Base-by-base conservation (phyloP, 1,140 invertebrate species). In the Ooceraea biroi region DNA sequence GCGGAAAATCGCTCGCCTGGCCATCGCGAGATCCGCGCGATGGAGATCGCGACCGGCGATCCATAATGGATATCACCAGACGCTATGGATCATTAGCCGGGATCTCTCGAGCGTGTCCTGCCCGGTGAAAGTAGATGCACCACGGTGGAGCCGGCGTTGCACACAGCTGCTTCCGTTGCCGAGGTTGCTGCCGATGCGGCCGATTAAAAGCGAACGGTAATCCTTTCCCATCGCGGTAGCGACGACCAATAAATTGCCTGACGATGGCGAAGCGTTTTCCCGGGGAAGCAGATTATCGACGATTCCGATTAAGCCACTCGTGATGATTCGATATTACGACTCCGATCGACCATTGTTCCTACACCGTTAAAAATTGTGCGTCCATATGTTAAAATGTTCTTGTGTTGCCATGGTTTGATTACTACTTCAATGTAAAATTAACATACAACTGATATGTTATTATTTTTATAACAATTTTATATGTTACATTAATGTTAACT, bases 81-180 rank as follows among this genome's bases (percentile, higher is more conserved):
- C 30, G 69, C 46, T n/a, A 65, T 77, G 69, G 85, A 82, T 88
- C 83, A 76, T 61, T 83, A 71, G 12, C 60, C 10, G 1, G 52
- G 36, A 10, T 57, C 72, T 69, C 36, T 85, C 85, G 82, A 88
- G 85, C 85, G 87, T 82, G 83, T 66, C 74, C 44, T 85, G 68
- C n/a, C 57, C 77, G 85, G 87, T 78, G 87, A 88, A 88, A 88
- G 87, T 88, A 78, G 83, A 88, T 82, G 69, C 83, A 76, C 50
- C 22, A 36, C 0, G 25, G 69, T 50, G 82, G 71, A 87, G 46
- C 36, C 60, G 57, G 30, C n/a, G 50, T 14, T 68, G 74, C 36
- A 36, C 36, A 36, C 83, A 73, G 71, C 76, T 58, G 46, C 55
- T 86, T 87, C 66, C 86, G 63, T 46, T 68, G 41, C 74, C 12